A percentile compares a stretch with the other conserved stretches of the same genome.
These are phyloP conservation scores for Rhingia rostrata DNA, from an alignment of 2,888 invertebrate genomes.

Conservation along the genomic window DNA sequence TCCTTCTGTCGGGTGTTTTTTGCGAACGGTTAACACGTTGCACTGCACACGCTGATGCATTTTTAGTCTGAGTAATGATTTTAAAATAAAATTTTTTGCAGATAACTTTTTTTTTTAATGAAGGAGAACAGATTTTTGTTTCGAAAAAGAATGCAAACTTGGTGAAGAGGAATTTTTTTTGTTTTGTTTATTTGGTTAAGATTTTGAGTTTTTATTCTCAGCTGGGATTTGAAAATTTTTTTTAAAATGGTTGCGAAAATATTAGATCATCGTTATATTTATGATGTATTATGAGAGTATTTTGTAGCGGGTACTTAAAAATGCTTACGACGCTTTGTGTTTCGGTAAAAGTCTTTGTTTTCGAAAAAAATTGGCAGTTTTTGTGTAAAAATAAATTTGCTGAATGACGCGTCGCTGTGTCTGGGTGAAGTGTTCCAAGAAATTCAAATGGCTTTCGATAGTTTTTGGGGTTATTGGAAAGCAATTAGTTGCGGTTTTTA, in stretches of 20 bases:
- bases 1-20: slow-evolving; percentile 57
- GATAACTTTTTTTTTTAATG: slow-evolving; percentile 40
- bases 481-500: background rate
- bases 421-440: background rate
- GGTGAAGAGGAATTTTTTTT: slow-evolving; percentile 17
- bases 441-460: background rate
- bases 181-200: slow-evolving; percentile 50
- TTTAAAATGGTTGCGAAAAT: slow-evolving; percentile 14
- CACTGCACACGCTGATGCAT: slow-evolving; percentile 48
- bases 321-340: slow-evolving; percentile 29
- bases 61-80: slow-evolving; percentile 64
- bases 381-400: slow-evolving; percentile 7
- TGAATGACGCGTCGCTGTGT: background rate
- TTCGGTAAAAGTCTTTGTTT: slow-evolving; percentile 31
- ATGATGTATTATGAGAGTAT: slow-evolving; percentile 20
- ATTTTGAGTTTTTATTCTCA: slow-evolving; percentile 38
- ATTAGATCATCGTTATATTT: slow-evolving; percentile 71
- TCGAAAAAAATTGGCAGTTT: slow-evolving; percentile 27
- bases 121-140: slow-evolving; percentile 45
- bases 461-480: background rate
- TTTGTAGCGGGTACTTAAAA: slow-evolving; percentile 41
- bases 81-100: slow-evolving; percentile 59
- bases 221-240: slow-evolving; percentile 8
- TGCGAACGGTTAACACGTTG: slow-evolving; percentile 35
- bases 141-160: slow-evolving; percentile 30